Evolutionary conservation across 2,888 invertebrate genomes (phyloP), one percentile per base, ranked within the genome.

Genomic region (Drosophila kokeensis): DNA sequence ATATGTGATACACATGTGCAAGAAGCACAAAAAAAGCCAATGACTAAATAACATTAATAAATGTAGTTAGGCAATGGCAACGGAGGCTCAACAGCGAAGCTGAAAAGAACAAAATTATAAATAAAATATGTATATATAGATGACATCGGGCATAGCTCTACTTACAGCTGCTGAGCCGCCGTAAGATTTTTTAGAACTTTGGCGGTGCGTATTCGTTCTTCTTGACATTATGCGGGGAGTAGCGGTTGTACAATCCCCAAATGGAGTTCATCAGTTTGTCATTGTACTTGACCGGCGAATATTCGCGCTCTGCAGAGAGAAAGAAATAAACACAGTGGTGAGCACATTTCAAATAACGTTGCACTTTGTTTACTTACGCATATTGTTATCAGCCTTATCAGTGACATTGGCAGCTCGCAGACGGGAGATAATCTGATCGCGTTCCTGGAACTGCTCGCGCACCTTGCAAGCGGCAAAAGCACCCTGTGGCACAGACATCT

Each of bases 211-310:
- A 81, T 73, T 92, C 93, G 82, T 94, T 95, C 91, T 96, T 96
- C 94, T 97, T 97, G 81, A 97, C 96, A 93, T 97, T 97, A 90
- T 97, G 97, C 1, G 97, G 96, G 1, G 97, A 97, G 92, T 97
- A 97, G 55, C 96, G 95, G 93, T 97, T 97, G 94, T 97, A 97
- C 77, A 96, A 94, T n/a, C 97, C 97, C 97, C 97, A 97, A 92
- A 97, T 97, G 93, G 97, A 97, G 92, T 97, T 97, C 97, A 97
- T 97, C 91, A 97, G 93, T 93, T 97, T 97, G 92, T 96, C 96
- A 93, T 96, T 97, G 93, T 97, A 97, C 91, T 97, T 96, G 70
- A 96, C 93, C 24, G 96, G 96, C 8, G 95, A 94, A 58, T 95
- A 94, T 90, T 96, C 96, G 89, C 94, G 94, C 74, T 94, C 95